Base-by-base conservation (phyloP, 2,797 vertebrate genomes). In the Anguilla megastoma region DNA sequence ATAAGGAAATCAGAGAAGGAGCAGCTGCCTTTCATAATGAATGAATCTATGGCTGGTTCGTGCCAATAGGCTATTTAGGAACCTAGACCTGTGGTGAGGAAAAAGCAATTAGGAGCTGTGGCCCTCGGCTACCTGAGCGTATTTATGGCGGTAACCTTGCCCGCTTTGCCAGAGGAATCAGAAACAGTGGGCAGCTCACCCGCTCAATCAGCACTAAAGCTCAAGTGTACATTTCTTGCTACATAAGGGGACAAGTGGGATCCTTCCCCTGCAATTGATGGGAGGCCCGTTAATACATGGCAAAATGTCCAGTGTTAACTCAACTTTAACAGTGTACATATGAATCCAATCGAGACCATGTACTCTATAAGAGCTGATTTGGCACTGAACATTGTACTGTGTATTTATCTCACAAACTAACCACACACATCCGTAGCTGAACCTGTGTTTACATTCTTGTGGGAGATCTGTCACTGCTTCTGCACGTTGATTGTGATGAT, bases 21-120 rank as follows among this genome's bases (percentile, higher is more conserved):
- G 27, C n/a, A 33, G 45, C 48, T 84, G 83, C 50, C n/a, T 30
- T 54, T 84, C n/a, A 56, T 84, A 33, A 56, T 54, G 50, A 84
- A 56, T 56, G n/a, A 84, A 56, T 45, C 79, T 50, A 21, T 48
- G 79, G 50, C n/a, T 58, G 3, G 83, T 4, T 10, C 10, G 52
- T 14, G 83, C 50, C n/a, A 12, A 1, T n/a, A 12, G 45, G 48
- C 83, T 33, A 1, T n/a, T 84, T 8, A n/a, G 48, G 7, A 50
- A 24, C 18, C 36, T 24, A 24, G 45, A 50, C 45, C 33, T 7
- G 33, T 10, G 14, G 82, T 52, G 18, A 84, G 50, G n/a, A 54
- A 84, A 84, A 54, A 27, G 48, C 24, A 27, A 54, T 21, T 14
- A 54, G 9, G 36, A 84, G 18, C 27, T 12, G 48, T 30, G 83